Base-by-base conservation (phyloP, 30 jellyfish, hydroid and myxozoan species). In the Hydra vulgaris region DNA sequence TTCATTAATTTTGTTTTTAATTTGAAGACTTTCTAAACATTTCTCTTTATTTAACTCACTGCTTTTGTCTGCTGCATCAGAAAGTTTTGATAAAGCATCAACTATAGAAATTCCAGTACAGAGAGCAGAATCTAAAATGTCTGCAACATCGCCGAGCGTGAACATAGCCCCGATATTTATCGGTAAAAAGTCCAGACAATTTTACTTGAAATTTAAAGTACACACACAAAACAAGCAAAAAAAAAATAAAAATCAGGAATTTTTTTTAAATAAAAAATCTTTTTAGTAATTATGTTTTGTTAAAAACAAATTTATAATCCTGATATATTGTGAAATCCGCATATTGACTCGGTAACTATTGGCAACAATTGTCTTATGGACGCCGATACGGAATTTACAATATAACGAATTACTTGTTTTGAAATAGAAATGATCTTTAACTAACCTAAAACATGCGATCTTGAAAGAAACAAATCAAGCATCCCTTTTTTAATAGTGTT, bases 131-230 rank as follows among this genome's bases (percentile, higher is more conserved):
- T 92, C 99, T 53, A 92, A 88, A 82, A 92, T 87, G 73, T 92
- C 99, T 17, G 99, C 95, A 7, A 92, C 99, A 78, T 92, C 99
- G 1, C 99, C 99, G 7, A 92, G 95, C 7, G 99, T 92, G 67
- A 92, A 92, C 99, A 92, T 92, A 22, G 27, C 77, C 22, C 53
- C 20, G 56, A 40, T 5, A 3, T 40, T 40, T 5, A n/a, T n/a
- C n/a, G n/a, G n/a, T n/a, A 40, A 40, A 40, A 40, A 40, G 12
- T 40, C 61, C n/a, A n/a, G n/a, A n/a, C n/a, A n/a, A n/a, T n/a
- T n/a, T n/a, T n/a, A n/a, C n/a, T n/a, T n/a, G n/a, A n/a, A n/a
- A n/a, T n/a, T n/a, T n/a, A n/a, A n/a, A n/a, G n/a, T n/a, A n/a
- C n/a, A n/a, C n/a, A n/a, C n/a, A n/a, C n/a, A n/a, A n/a, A n/a